Base-by-base conservation (phyloP, 1,140 invertebrate species). In the Phthorimaea operculella region DNA sequence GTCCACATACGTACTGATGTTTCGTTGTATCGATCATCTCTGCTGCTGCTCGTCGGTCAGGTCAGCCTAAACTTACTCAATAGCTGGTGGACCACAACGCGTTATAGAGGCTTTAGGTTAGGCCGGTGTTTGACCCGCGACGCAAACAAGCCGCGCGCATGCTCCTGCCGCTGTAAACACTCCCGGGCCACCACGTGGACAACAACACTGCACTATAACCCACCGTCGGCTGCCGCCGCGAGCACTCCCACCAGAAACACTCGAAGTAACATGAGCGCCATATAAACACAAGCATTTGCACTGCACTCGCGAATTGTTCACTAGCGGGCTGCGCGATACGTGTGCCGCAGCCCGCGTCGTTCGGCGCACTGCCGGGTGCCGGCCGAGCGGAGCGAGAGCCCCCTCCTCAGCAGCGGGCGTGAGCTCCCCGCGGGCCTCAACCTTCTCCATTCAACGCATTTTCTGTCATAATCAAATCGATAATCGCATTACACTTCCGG, bases 391-490 rank as follows among this genome's bases (percentile, higher is more conserved):
- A 58, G 54, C 58, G 15, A 36, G 44, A 50, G 52, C 58, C 15
- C 57, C 58, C 34, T 39, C 42, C 58, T 49, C 58, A 16, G 51
- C 21, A 28, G 21, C 21, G 6, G 21, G 21, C 21, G 21, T 28
- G 21, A 28, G 51, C 54, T 57, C 58, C 52, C 59, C 36, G 53
- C 62, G 55, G 64, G 57, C 56, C 67, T 36, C 66, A 36, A 68
- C 59, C 61, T 66, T 71, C 73, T 75, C 75, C 80, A 83, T 83
- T 83, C 78, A 83, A 81, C 76, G 80, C 78, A 76, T 79, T 78
- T 80, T 79, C 78, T 81, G 79, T 83, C 76, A 76, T 83, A 81
- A 80, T 72, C 77, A 72, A 84, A 84, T 84, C 80, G 76, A 84
- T 84, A 84, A 80, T 82, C 72, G 71, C 81, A 84, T 82, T 79